Percentiles rank a stretch among this genome's conserved stretches.
These are phyloP conservation scores for Ectemnius lituratus DNA, from an alignment of 2,888 invertebrate species.

Conservation along the genomic window DNA sequence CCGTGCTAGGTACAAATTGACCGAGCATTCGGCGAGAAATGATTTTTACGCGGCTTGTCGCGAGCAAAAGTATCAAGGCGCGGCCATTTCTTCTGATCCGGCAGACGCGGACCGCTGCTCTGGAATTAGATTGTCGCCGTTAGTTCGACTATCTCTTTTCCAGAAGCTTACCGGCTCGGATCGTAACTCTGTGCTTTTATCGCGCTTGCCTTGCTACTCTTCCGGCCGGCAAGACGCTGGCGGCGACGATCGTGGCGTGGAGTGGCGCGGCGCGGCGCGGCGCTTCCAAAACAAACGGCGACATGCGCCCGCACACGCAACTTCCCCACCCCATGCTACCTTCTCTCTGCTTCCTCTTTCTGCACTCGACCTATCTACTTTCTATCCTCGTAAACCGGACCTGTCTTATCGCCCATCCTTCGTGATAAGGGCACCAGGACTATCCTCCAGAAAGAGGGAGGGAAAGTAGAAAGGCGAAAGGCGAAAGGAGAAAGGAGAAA, in stretches of 20 bases:
- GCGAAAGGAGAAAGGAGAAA: background rate
- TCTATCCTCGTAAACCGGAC: slow-evolving; percentile 66
- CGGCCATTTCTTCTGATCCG: no score
- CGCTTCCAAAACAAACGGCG: no score
- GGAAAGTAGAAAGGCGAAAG: no score
- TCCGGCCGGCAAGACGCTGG: slow-evolving; percentile 59
- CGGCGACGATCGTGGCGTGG: no score
- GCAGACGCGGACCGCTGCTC: no score
- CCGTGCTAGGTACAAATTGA: slow-evolving; percentile 4
- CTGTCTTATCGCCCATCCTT: slow-evolving; percentile 68
- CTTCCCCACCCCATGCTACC: no score
- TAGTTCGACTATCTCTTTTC: slow-evolving; percentile 50
- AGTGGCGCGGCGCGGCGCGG: no score
- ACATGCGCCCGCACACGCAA: no score
- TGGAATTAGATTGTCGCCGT: slow-evolving; percentile 26
- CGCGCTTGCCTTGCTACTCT: slow-evolving; percentile 64
- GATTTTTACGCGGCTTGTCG: background rate
- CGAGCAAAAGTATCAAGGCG: no score
- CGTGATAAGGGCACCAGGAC: slow-evolving; percentile 59
- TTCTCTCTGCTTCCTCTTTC: slow-evolving; percentile 8
- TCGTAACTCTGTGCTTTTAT: slow-evolving; percentile 68
- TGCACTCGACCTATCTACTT: slow-evolving; percentile 45
- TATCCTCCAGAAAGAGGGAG: slow-evolving; percentile 4
- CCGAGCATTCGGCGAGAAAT: background rate
- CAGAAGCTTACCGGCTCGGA: slow-evolving; percentile 38